These are phyloP conservation scores for Elysia crispata DNA, from an alignment of 2,888 invertebrate genomes.

Conservation along the genomic window DNA sequence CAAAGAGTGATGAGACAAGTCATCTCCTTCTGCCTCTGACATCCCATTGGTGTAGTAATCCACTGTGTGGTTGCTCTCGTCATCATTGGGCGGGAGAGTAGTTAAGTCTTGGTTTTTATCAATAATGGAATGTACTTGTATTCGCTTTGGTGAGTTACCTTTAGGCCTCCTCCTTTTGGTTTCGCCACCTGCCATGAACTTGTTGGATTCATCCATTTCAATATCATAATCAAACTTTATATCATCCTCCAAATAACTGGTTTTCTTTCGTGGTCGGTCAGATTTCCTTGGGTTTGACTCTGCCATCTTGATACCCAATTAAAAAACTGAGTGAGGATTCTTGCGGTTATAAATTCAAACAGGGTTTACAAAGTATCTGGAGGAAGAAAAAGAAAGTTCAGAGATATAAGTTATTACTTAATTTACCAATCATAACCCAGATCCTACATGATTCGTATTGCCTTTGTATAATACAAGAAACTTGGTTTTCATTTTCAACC, in stretches of 20 bases:
- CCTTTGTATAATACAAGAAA: too few relatives aligned
- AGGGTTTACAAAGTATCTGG: too few relatives aligned
- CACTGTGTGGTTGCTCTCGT: too few relatives aligned
- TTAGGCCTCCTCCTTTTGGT: background rate
- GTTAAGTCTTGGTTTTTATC: background rate
- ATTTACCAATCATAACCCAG: too few relatives aligned
- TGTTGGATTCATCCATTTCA: background rate
- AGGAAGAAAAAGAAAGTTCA: too few relatives aligned
- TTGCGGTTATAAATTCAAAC: too few relatives aligned
- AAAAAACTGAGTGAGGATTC: background rate
- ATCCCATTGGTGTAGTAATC: too few relatives aligned
- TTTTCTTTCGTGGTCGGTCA: constrained; percentile 24
- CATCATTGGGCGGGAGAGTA: background rate
- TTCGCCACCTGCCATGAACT: background rate
- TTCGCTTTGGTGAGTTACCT: background rate
- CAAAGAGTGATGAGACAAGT: constrained; percentile 1
- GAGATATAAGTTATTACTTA: too few relatives aligned
- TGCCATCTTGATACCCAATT: constrained; percentile 19
- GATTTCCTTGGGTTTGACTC: constrained; percentile 35
- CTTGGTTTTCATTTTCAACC: too few relatives aligned
- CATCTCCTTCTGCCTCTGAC: background rate
- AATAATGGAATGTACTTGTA: background rate
- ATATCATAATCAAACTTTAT: constrained; percentile 37
- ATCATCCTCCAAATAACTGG: constrained; percentile 36
- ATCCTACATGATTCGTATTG: too few relatives aligned